These are phyloP conservation scores for Tretioscincus oriximinensis DNA, from an alignment of 2,113 vertebrate genomes.

Conservation along the genomic window DNA sequence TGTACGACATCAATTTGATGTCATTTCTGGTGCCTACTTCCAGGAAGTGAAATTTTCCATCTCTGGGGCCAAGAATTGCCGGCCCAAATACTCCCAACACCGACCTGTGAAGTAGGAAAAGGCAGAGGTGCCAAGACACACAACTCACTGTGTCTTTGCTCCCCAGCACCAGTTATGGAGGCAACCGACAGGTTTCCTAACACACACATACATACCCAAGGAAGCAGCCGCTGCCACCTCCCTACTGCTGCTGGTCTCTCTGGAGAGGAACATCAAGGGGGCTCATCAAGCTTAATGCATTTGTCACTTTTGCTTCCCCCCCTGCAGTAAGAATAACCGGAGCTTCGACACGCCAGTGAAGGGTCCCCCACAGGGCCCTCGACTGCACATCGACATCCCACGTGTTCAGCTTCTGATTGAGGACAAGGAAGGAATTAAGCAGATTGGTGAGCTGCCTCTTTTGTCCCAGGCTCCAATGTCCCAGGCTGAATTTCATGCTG, in stretches of 20 bases:
- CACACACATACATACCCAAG: no score
- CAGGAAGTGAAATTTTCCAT: no score
- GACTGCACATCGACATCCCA: conserved; percentile 97
- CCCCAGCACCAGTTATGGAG: neutral
- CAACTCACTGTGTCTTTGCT: neutral
- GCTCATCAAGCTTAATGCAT: no score
- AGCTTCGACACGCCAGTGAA: conserved; percentile 99
- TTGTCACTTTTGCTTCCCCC: conserved; percentile 42
- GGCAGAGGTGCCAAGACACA: neutral
- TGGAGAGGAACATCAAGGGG: neutral
- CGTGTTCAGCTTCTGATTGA: conserved; percentile 97
- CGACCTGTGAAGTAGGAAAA: neutral
- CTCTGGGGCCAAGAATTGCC: no score
- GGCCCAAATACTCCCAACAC: neutral
- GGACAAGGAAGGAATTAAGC: conserved; percentile 98
- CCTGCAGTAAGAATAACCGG: conserved; percentile 95
- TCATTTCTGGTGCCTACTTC: no score
- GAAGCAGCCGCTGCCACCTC: neutral
- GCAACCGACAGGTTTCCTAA: no score
- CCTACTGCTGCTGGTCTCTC: neutral
- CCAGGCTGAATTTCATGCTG: neutral
- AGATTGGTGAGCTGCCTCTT: conserved; percentile 82
- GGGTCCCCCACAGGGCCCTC: conserved; percentile 94
- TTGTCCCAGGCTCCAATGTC: rapidly evolving
- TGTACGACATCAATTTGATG: no score